phyloP scores from a whole-genome alignment of 1,140 invertebrate genomes.

The Calliopsis andreniformis region DNA sequence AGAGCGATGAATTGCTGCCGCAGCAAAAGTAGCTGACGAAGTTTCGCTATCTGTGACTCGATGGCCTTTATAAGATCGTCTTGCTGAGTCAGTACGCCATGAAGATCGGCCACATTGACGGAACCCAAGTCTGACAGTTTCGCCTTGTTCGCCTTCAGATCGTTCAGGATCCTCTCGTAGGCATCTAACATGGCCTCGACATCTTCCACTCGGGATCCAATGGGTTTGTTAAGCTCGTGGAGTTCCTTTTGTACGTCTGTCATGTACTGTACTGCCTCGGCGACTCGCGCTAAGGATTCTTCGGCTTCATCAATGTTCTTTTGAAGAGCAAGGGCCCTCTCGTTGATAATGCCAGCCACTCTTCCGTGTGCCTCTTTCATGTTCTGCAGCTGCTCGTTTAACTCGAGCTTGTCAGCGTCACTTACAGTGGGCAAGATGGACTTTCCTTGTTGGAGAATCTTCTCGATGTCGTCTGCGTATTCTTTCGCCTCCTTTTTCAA shows the following conservation, averaged over 20 bases:
- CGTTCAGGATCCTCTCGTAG: constrained; percentile 90
- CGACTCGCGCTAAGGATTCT: constrained; percentile 88
- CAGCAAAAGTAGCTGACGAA: constrained; percentile 89
- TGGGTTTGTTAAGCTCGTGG: constrained; percentile 90
- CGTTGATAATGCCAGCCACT: constrained; percentile 88
- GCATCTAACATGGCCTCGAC: constrained; percentile 89
- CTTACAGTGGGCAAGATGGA: constrained; percentile 90
- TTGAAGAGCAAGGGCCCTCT: constrained; percentile 87
- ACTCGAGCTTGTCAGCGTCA: constrained; percentile 90
- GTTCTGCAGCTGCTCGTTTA: constrained; percentile 89
- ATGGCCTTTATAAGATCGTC: constrained; percentile 91
- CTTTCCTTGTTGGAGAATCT: constrained; percentile 90
- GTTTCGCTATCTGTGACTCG: constrained; percentile 91
- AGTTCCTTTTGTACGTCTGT: constrained; percentile 91
- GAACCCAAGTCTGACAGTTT: constrained; percentile 90
- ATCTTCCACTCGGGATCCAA: constrained; percentile 92
- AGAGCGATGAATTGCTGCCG: constrained; percentile 93
- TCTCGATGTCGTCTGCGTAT: constrained; percentile 87
- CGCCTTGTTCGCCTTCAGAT: constrained; percentile 90
- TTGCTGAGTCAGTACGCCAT: constrained; percentile 89
- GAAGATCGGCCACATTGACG: constrained; percentile 88
- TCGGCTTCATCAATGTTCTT: constrained; percentile 90
- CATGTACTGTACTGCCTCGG: constrained; percentile 90
- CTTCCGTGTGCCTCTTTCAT: constrained; percentile 89
- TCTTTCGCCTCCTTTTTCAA: constrained; percentile 88